Base-by-base conservation (phyloP, 2,888 invertebrate genomes). In the Liodrosophila aerea region DNA sequence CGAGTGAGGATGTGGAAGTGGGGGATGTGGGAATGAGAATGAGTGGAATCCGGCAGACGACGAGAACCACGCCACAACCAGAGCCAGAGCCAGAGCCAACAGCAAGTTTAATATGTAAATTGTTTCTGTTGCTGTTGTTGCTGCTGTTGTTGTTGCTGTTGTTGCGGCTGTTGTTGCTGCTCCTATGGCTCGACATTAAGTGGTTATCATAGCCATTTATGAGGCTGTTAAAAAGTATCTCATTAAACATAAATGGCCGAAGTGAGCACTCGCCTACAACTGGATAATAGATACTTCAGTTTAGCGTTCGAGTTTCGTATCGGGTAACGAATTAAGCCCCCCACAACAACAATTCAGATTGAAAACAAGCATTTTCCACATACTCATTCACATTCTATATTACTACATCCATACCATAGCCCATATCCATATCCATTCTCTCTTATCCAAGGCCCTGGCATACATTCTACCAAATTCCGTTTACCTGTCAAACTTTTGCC, bases 31-130 rank as follows among this genome's bases (percentile, higher is more conserved):
- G 44, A 41, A 51, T n/a, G 11, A 15, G 39, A 18, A 30, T 31
- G 29, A 12, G 34, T 22, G 22, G 22, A 2, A 22, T 22, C 22
- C n/a, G n/a, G n/a, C n/a, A n/a, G n/a, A n/a, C n/a, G n/a, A n/a
- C n/a, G n/a, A n/a, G n/a, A n/a, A n/a, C n/a, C n/a, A n/a, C n/a
- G n/a, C n/a, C 22, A n/a, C 16, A 13, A 33, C 33, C 7, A 9
- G 33, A 22, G 52, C n/a, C 29, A 16, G 34, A 36, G 36, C 5
- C 15, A n/a, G 51, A 52, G 59, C 12, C 39, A 50, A 43, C 61
- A 64, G 82, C 70, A 74, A 87, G 85, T 87, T 85, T 87, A 85
- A 86, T 86, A 86, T 83, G 86, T 73, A 87, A 86, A 86, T 87
- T 82, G 86, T 87, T 84, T 86, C 84, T 84, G 75, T 80, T 83